Base-by-base conservation (phyloP, 2,888 invertebrate genomes). In the Dasypogon diadema region DNA sequence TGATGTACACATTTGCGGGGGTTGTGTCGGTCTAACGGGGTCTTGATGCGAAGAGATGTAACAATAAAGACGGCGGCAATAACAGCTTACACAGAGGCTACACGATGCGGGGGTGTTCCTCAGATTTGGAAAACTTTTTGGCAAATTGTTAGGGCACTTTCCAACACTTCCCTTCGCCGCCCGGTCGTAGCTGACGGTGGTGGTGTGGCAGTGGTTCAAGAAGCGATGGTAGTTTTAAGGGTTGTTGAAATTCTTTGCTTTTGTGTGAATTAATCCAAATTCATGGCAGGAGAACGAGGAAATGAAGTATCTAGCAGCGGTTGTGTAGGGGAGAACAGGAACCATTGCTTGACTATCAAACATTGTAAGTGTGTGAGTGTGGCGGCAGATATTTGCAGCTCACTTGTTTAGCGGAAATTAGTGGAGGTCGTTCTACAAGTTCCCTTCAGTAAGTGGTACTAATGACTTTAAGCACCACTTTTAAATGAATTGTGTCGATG, bases 371-470 rank as follows among this genome's bases (percentile, higher is more conserved):
- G n/a, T 24, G 18, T 14, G 58, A 30, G 26, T 30, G 16, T 58
- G n/a, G n/a, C n/a, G n/a, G n/a, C n/a, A n/a, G n/a, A n/a, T n/a
- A n/a, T n/a, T n/a, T n/a, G n/a, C n/a, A n/a, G n/a, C n/a, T n/a
- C n/a, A n/a, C n/a, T n/a, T n/a, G n/a, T n/a, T n/a, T n/a, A n/a
- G n/a, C n/a, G n/a, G n/a, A n/a, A n/a, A n/a, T n/a, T n/a, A n/a
- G n/a, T n/a, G n/a, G n/a, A n/a, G n/a, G n/a, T n/a, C n/a, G n/a
- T n/a, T n/a, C n/a, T n/a, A n/a, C n/a, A n/a, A n/a, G n/a, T n/a
- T n/a, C n/a, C 16, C 58, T 26, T 26, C 26, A 30, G 26, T 30
- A 58, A 58, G 58, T 26, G 58, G 58, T 58, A 30, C 58, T 58
- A 58, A 58, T 58, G 58, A 58, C 58, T 58, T 58, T 30, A n/a